phyloP scores from a whole-genome alignment of 2,888 invertebrate genomes.

The Boloria euphrosyne region DNA sequence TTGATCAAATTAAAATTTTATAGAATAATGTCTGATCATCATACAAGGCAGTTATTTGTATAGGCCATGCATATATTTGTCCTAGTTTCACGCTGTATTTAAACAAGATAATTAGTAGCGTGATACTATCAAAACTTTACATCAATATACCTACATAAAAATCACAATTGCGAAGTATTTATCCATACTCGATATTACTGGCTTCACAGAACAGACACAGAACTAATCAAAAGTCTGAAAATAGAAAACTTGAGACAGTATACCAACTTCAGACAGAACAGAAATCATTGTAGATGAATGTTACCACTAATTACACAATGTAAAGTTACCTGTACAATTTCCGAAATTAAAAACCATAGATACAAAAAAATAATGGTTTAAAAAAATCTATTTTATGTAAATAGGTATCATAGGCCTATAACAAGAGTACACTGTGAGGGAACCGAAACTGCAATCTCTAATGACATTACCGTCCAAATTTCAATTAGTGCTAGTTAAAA shows the following conservation, averaged over 20 bases:
- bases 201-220: too few species aligned
- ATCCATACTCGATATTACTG: too few species aligned
- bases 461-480: background rate
- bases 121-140: too few species aligned
- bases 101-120: too few species aligned
- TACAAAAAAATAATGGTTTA: too few species aligned
- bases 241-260: constrained; percentile 1
- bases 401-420: too few species aligned
- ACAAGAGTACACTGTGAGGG: too few species aligned
- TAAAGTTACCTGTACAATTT: constrained; percentile 9
- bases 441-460: too few species aligned
- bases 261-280: background rate
- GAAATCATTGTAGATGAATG: background rate
- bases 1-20: background rate
- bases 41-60: constrained; percentile 5
- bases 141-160: too few species aligned
- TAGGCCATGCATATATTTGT: background rate
- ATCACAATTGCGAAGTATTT: too few species aligned
- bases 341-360: background rate
- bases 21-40: background rate
- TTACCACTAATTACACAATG: background rate
- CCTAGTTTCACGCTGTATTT: too few species aligned
- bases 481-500: background rate
- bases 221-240: constrained; percentile 8
- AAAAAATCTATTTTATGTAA: too few species aligned